Evolutionary conservation across 2,113 vertebrate genomes (phyloP).

Genomic region (Pimephales promelas): DNA sequence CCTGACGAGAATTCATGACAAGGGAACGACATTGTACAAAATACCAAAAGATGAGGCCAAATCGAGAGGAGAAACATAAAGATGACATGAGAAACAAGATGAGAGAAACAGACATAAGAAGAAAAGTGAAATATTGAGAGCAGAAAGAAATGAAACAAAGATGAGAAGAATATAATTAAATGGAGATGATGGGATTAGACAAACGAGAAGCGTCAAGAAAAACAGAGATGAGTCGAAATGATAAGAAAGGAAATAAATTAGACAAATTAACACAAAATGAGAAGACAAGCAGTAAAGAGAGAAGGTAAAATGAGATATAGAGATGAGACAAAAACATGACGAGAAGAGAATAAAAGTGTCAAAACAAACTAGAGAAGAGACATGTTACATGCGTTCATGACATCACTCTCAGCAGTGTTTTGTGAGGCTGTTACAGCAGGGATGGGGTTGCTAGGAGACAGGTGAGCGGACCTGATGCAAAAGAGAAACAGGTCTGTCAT

Average conservation of each 20-base stretch:
- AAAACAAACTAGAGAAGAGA: neutral
- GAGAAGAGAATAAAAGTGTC: constrained; percentile 10
- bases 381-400: constrained; percentile 24
- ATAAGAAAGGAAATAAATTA: neutral
- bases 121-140: neutral
- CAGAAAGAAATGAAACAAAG: neutral
- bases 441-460: constrained; percentile 83
- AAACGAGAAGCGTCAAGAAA: neutral
- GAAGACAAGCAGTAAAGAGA: neutral
- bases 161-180: too few relatives aligned
- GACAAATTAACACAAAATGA: neutral
- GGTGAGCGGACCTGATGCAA: constrained; percentile 77
- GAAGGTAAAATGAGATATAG: neutral
- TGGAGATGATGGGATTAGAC: neutral
- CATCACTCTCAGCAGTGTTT: constrained; percentile 50
- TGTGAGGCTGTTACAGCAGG: constrained; percentile 66
- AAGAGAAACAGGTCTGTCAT: constrained; percentile 71
- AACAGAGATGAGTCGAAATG: neutral
- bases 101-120: neutral
- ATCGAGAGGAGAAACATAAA: neutral
- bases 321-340: neutral
- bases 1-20: neutral
- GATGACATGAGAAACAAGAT: neutral
- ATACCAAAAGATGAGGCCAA: neutral
- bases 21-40: neutral